Percentiles rank a stretch among this genome's conserved stretches.
These are phyloP conservation scores for Phortica variegata DNA, from an alignment of 1,140 invertebrate genomes.

Conservation along the genomic window DNA sequence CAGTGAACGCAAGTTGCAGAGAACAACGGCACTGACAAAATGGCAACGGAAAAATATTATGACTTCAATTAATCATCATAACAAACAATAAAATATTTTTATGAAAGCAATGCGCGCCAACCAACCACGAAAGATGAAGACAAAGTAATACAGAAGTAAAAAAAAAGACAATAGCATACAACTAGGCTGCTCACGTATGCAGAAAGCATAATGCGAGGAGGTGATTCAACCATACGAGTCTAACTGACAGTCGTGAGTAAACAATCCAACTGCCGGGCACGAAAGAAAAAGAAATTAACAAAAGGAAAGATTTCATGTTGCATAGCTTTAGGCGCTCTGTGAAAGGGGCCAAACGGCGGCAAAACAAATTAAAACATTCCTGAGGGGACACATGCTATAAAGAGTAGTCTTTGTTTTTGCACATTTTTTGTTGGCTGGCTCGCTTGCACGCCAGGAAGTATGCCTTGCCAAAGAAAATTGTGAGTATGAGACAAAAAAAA, in stretches of 20 bases:
- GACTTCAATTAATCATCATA: constrained; percentile 52
- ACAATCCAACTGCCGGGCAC: constrained; percentile 45
- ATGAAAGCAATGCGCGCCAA: constrained; percentile 18
- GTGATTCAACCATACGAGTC: too few species aligned
- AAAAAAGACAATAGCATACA: constrained; percentile 33
- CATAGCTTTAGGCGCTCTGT: too few species aligned
- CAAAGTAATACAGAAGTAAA: constrained; percentile 24
- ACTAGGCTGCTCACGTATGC: constrained; percentile 28
- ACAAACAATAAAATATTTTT: constrained; percentile 44
- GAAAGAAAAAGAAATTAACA: constrained; percentile 49
- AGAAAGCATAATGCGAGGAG: too few species aligned
- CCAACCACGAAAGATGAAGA: background rate
- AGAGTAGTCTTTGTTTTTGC: background rate
- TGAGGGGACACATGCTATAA: constrained; percentile 23
- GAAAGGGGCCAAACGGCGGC: constrained; percentile 9
- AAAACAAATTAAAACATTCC: constrained; percentile 57
- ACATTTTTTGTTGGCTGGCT: too few species aligned
- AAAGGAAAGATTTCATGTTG: constrained; percentile 34
- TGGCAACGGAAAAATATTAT: constrained; percentile 25
- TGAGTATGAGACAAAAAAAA: constrained; percentile 13
- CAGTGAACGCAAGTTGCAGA: too few species aligned
- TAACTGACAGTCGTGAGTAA: constrained; percentile 21
- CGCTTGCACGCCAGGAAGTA: constrained; percentile 18
- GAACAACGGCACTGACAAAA: too few species aligned
- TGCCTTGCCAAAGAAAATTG: constrained; percentile 7